Conservation (phyloP, 2,113 vertebrate genomes). For the Notothenia rossii region DNA sequence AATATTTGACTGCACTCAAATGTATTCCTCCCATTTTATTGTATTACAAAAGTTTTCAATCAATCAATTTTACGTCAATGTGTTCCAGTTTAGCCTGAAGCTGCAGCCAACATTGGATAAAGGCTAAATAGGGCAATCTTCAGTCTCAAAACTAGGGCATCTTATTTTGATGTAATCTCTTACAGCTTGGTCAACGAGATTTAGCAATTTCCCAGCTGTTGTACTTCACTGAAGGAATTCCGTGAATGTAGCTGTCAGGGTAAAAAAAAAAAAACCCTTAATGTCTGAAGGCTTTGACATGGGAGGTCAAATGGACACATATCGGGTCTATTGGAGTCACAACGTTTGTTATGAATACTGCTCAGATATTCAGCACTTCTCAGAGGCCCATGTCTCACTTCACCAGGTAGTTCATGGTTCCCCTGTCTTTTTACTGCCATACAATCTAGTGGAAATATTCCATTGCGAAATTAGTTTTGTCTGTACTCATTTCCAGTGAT, state of each 20-base stretch:
- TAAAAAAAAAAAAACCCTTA: slow-evolving; percentile 52
- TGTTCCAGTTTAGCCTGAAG: slow-evolving; percentile 33
- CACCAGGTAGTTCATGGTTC: background rate
- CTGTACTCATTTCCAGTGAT: background rate
- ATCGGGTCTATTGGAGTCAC: slow-evolving; percentile 39
- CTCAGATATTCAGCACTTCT: slow-evolving; percentile 52
- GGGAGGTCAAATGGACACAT: slow-evolving; percentile 69
- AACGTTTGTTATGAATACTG: slow-evolving; percentile 66
- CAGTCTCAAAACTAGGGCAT: slow-evolving; percentile 40
- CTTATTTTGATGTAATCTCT: slow-evolving; percentile 33
- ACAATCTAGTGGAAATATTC: background rate
- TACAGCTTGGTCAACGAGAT: slow-evolving; percentile 44
- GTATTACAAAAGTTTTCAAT: background rate
- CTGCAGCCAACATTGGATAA: slow-evolving; percentile 5
- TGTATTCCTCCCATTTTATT: background rate
- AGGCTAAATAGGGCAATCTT: slow-evolving; percentile 39
- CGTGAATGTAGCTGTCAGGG: slow-evolving; percentile 70
- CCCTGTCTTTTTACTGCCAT: background rate
- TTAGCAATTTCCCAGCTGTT: slow-evolving; percentile 77
- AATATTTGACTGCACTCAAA: background rate
- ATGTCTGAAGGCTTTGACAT: slow-evolving; percentile 63
- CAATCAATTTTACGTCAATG: background rate
- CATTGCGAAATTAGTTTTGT: slow-evolving; percentile 12
- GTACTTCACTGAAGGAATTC: slow-evolving; percentile 64
- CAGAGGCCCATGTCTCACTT: slow-evolving; percentile 9